These are phyloP conservation scores for Cotesia vestalis DNA, from an alignment of 1,140 invertebrate genomes.

Conservation along the genomic window DNA sequence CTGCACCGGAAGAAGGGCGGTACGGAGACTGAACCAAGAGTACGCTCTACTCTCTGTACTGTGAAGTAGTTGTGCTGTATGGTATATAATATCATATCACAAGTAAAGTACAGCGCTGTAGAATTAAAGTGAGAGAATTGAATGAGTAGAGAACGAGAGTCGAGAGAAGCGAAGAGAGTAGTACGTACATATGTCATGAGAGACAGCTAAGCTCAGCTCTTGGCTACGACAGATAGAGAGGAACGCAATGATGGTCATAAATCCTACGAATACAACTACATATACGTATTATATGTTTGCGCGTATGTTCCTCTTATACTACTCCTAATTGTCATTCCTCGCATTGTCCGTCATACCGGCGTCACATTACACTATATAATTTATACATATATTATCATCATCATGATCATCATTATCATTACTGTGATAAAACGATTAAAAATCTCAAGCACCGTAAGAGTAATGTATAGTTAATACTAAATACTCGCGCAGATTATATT, in stretches of 20 bases:
- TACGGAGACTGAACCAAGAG: slow-evolving; percentile 16
- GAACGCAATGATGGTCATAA: slow-evolving; percentile 33
- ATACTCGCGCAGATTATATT: too few species aligned
- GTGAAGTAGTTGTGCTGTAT: slow-evolving; percentile 5
- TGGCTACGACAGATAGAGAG: background rate
- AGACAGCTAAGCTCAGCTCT: background rate
- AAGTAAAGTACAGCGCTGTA: too few species aligned
- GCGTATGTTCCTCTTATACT: background rate
- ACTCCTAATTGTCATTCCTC: slow-evolving; percentile 29
- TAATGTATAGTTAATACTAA: too few species aligned
- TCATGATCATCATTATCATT: slow-evolving; percentile 5
- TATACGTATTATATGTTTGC: too few species aligned
- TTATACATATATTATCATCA: slow-evolving; percentile 1
- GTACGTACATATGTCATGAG: background rate
- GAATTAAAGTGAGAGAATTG: too few species aligned
- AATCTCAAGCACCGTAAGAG: too few species aligned
- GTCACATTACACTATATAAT: slow-evolving; percentile 17
- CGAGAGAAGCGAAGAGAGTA: background rate
- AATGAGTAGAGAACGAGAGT: background rate
- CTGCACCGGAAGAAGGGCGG: slow-evolving; percentile 34
- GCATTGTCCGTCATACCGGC: slow-evolving; percentile 21
- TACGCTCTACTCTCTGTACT: background rate
- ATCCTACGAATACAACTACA: slow-evolving; percentile 10
- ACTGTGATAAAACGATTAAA: background rate
- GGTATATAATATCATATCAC: too few species aligned